Evolutionary conservation across 2,797 vertebrate species (phyloP), one percentile per base, ranked within the genome.

Genomic region (Propithecus perrieri): DNA sequence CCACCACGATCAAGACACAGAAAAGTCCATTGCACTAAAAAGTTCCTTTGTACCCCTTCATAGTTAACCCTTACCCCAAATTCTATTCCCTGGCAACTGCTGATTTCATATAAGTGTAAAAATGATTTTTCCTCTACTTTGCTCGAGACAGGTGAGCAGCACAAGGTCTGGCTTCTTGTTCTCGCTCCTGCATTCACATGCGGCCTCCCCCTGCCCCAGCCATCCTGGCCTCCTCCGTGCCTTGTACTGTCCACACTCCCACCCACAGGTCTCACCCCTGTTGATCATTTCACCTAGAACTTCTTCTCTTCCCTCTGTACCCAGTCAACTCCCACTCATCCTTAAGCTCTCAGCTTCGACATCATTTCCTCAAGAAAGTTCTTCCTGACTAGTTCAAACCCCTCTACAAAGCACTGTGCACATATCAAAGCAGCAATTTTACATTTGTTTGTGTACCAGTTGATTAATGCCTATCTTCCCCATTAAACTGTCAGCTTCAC

Each of bases 291-390:
- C 41, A 30, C 43, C 41, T n/a, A 43, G 61, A 85, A 41, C 18
- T 0, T 30, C 48, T 30, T 86, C 22, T 33, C n/a, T 95, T 80
- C 43, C 59, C 89, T 35, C 38, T 53, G 28, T 2, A 63, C 33
- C 4, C 2, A 2, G 50, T 41, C 65, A 71, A 24, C 28, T 41
- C 43, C 38, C 63, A 63, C 43, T 69, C 12, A 38, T 59, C 35
- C 74, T n/a, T 85, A 57, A 79, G 79, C 59, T 74, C 55, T 95
- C 61, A 78, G 48, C 33, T 33, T 80, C 17, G 2, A 63, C 35
- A 53, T 43, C 5, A 14, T n/a, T 59, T 88, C n/a, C 57, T 67
- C 17, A 53, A n/a, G 43, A 67, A 61, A 89, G 33, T 1, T n/a
- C 81, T 90, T 63, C 41, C 38, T 30, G 28, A 33, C 28, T 57